Evolutionary conservation across 2,888 invertebrate species (phyloP).

Genomic region (Tipula confusa): DNA sequence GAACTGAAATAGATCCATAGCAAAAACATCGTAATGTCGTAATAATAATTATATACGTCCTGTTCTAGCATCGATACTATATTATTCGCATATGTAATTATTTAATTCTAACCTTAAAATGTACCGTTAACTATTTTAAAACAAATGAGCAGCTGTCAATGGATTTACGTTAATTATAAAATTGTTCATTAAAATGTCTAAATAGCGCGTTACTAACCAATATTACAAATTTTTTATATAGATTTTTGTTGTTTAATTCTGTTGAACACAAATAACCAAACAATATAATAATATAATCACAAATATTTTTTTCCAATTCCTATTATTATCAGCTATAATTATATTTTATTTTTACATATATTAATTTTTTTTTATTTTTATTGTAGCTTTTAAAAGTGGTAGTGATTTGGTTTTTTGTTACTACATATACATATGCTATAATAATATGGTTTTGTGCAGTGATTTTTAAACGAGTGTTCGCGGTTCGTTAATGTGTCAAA

Average conservation of each 20-base stretch:
- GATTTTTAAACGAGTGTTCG: not conserved
- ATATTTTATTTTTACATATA: not conserved
- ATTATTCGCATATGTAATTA: not conserved
- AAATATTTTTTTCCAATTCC: not conserved
- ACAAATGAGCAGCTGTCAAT: not conserved
- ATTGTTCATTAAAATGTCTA: not conserved
- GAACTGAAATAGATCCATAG: not conserved
- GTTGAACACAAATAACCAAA: not conserved
- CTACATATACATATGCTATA: not conserved
- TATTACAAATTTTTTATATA: not conserved
- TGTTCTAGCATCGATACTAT: not conserved
- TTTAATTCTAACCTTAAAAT: not conserved
- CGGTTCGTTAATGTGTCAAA: not conserved
- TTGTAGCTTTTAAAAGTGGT: not conserved
- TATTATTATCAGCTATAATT: slow-evolving; percentile 12
- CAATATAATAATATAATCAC: not conserved
- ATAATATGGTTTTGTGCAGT: not conserved
- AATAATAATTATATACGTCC: not conserved
- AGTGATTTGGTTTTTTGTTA: not conserved
- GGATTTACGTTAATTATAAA: not conserved
- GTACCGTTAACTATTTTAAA: not conserved
- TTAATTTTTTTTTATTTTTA: not conserved
- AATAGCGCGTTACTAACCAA: not conserved
- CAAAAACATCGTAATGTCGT: not conserved
- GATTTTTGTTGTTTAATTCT: not conserved